Evolutionary conservation across 2,113 vertebrate species (phyloP).

Genomic region (Zosterops japonicus): DNA sequence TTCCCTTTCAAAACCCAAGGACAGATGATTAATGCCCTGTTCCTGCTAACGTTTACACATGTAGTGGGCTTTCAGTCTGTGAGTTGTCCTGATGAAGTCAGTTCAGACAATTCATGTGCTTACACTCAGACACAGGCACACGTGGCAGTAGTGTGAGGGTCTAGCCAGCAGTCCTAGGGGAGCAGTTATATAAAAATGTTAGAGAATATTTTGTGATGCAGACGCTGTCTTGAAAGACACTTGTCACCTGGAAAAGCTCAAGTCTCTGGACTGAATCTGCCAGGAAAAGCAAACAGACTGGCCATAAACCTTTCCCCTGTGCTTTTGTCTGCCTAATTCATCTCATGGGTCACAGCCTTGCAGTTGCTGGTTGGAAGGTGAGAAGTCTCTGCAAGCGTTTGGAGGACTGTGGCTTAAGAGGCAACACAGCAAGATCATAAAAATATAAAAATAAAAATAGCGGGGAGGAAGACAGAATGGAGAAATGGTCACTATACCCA

Average conservation of each 20-base stretch:
- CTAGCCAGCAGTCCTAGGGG: background rate
- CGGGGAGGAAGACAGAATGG: background rate
- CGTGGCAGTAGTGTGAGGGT: background rate
- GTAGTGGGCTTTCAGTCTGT: background rate
- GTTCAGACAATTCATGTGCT: background rate
- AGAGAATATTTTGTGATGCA: background rate
- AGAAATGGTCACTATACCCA: background rate
- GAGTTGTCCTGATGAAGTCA: slow-evolving; percentile 21
- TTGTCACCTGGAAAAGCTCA: slow-evolving; percentile 1
- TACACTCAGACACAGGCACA: background rate
- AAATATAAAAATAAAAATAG: background rate
- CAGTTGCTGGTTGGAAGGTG: background rate
- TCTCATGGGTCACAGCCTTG: background rate
- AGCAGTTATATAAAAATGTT: slow-evolving; percentile 8
- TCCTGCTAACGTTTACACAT: background rate
- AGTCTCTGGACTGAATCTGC: background rate
- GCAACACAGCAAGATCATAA: background rate
- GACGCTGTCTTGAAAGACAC: background rate
- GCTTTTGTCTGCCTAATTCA: background rate
- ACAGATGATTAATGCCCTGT: background rate
- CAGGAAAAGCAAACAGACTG: background rate
- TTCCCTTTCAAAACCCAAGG: background rate
- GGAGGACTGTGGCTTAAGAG: background rate
- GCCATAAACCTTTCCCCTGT: background rate
- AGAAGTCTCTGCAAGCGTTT: background rate